Evolutionary conservation across 2,113 vertebrate genomes (phyloP), one percentile per base, ranked within the genome.

Genomic region (Chelonoidis abingdonii): DNA sequence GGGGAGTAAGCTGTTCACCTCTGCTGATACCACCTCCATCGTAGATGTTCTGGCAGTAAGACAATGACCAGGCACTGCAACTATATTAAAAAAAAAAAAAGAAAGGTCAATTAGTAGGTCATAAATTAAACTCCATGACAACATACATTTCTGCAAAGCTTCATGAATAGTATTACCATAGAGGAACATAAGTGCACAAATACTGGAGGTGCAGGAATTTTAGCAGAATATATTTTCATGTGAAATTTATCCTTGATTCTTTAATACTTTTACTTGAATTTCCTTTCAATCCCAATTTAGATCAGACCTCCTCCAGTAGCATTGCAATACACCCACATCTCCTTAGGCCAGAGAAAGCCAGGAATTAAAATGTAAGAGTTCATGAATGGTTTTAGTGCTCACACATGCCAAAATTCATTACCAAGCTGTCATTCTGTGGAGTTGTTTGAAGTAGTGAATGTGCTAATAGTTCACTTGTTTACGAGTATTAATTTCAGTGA

Each of bases 1-100:
- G 53, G 99, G 99, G 91, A 99, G 99, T 98, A 99, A 98, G 96
- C 99, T 99, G 98, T 99, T 99, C 96, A 99, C 98, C 97, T 99
- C 99, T 47, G 99, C 99, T 80, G 99, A 99, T 95, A 99, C 99
- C 98, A 99, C 99, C 94, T 99, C 99, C 99, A 99, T 99, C 93
- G 78, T 98, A 94, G 97, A 86, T 95, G 96, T 89, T 86, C 92
- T 93, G 93, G 88, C 82, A 94, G 94, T 86, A 93, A 97, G 88
- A 89, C 95, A 96, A 1, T 87, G 94, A 96, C 93, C 94, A 92
- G 97, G 96, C 79, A 96, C 98, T 98, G 97, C 83, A 98, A 98
- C 38, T 89, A 91, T 82, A 98, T 86, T 86, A 50, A 87, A 95
- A 92, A 94, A 83, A 83, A 56, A 27, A 84, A 88, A 92, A 86